Base-by-base conservation (phyloP, 2,888 invertebrate genomes). In the Cremastobaeus sp. region DNA sequence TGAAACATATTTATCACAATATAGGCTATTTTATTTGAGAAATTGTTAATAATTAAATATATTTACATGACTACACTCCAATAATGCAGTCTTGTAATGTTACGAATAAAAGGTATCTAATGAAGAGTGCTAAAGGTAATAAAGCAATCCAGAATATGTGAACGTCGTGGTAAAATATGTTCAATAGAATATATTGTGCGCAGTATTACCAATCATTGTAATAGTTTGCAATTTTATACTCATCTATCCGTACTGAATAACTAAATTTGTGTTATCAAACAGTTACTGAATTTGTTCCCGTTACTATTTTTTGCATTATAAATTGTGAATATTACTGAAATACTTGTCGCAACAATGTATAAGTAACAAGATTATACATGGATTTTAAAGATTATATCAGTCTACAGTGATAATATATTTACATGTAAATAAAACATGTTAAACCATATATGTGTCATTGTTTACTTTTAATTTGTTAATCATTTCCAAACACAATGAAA, bases 371-470 rank as follows among this genome's bases (percentile, higher is more conserved):
- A 82, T 79, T 79, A 20, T 85, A 85, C 81, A 84, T 30, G 28
- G 45, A 68, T 86, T 83, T 84, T 78, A 81, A 83, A 79, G 79
- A 79, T 82, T 85, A 81, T 83, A 82, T 76, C 78, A 79, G 82
- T 81, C 81, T 79, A 83, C 82, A 84, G 83, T 85, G 86, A 85
- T 81, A 85, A 86, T 86, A 87, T 86, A 87, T 86, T 85, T 86
- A 84, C 84, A 83, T 87, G 86, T 87, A 87, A 87, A 87, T 87
- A 87, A 87, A 86, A 68, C 47, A 83, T 81, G 79, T 84, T 85
- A 82, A 47, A 48, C 52, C 34, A 54, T 15, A 21, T 28, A 15
- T 25, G 25, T 25, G 12, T 14, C 4, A 15, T 37, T 12, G 12
- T 37, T 3, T 15, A n/a, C n/a, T 14, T 2, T 37, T 37, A 37